Percentiles rank a stretch among this genome's conserved stretches.
Conservation (phyloP, 2,113 vertebrate species). For the Salvelinus sp. region DNA sequence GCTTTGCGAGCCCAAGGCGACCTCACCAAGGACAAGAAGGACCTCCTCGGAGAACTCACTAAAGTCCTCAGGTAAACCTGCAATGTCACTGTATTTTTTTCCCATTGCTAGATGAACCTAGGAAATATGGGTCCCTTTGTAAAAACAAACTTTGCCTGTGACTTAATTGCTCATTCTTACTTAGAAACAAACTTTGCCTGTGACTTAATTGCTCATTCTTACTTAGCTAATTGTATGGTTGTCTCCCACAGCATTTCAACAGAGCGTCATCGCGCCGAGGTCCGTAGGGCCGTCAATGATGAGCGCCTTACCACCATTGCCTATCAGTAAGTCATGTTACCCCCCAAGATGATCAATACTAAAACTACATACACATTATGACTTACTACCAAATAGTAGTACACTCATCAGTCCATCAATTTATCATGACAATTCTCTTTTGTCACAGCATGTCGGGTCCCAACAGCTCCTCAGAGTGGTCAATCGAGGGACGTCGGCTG, state of each 20-base stretch:
- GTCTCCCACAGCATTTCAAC: conserved; percentile 86
- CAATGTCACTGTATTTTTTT: not conserved
- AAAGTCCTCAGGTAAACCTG: conserved; percentile 89
- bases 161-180: too few relatives aligned
- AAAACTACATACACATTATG: too few relatives aligned
- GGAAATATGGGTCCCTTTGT: too few relatives aligned
- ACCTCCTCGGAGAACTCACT: conserved; percentile 93
- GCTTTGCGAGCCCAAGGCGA: conserved; percentile 97
- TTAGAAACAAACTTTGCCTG: too few relatives aligned
- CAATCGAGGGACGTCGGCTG: conserved; percentile 93
- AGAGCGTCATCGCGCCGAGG: conserved; percentile 95
- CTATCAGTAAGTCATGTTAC: conserved; percentile 86
- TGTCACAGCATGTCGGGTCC: conserved; percentile 91
- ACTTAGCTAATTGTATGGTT: not conserved
- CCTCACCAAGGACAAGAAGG: conserved; percentile 97
- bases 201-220: too few relatives aligned
- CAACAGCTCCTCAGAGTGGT: conserved; percentile 97
- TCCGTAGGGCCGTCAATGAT: conserved; percentile 96
- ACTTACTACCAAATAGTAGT: too few relatives aligned
- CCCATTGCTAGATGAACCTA: too few relatives aligned
- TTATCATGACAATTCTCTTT: not conserved
- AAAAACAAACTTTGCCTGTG: too few relatives aligned
- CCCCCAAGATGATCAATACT: not conserved
- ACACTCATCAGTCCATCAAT: too few relatives aligned
- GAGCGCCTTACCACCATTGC: conserved; percentile 96